Percentiles rank a stretch among this genome's conserved stretches.
Conservation (phyloP, 2,888 invertebrate species). For the Dryomyza anilis region DNA sequence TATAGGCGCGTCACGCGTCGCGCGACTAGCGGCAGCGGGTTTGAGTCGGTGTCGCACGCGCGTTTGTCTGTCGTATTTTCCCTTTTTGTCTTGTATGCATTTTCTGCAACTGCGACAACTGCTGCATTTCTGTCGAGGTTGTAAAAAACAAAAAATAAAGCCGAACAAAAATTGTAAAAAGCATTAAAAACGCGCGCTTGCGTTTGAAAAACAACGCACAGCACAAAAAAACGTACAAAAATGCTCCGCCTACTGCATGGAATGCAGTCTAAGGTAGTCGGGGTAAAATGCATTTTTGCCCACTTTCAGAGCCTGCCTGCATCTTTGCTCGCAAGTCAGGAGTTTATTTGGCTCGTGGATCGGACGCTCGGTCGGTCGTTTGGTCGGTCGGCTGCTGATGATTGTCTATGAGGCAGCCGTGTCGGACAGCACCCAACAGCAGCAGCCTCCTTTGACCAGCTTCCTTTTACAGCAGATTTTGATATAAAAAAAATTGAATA, state of each 20-base stretch:
- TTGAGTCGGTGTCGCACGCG: no score
- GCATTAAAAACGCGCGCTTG: conserved; percentile 60
- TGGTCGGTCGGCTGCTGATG: no score
- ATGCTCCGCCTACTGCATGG: conserved; percentile 54
- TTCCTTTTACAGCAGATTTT: no score
- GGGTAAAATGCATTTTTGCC: conserved; percentile 15
- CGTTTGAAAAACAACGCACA: conserved; percentile 54
- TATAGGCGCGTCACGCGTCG: conserved; percentile 23
- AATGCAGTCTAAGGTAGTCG: conserved; percentile 17
- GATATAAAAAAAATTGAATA: no score
- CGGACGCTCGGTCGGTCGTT: no score
- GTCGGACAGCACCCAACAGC: not conserved
- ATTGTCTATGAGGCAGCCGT: not conserved
- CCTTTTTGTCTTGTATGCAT: not conserved
- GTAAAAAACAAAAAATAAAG: no score
- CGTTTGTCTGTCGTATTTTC: no score
- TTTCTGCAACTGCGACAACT: not conserved
- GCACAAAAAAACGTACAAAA: conserved; percentile 56
- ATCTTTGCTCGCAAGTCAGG: no score
- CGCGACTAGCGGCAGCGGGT: conserved; percentile 1
- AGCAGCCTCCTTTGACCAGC: not conserved
- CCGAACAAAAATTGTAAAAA: no score
- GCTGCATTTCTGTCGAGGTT: no score
- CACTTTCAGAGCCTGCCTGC: conserved; percentile 19
- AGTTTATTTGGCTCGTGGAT: no score